A percentile compares a stretch with the other conserved stretches of the same genome.
phyloP scores from a whole-genome alignment of 2,113 vertebrate genomes.

The Pipra filicauda region DNA sequence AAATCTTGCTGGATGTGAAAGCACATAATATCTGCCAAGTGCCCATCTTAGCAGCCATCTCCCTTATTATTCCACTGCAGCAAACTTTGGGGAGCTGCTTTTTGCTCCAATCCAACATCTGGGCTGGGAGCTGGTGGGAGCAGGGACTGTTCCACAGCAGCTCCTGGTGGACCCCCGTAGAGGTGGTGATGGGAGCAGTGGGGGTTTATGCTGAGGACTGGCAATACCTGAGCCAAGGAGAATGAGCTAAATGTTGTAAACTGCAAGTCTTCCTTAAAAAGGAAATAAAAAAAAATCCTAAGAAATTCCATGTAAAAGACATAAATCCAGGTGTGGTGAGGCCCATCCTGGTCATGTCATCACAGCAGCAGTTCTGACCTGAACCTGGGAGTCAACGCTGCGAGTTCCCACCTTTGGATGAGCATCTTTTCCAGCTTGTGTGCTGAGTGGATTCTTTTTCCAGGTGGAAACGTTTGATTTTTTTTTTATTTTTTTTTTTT shows the following conservation, averaged over 20 bases:
- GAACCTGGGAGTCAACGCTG: not conserved
- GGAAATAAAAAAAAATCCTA: fast-evolving
- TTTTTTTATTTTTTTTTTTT: not conserved
- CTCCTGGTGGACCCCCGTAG: not conserved
- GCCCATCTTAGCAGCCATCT: not conserved
- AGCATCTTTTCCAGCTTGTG: not conserved
- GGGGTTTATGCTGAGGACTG: not conserved
- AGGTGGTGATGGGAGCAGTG: not conserved
- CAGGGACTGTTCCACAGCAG: not conserved
- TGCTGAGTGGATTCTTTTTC: not conserved
- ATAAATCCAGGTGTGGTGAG: fast-evolving
- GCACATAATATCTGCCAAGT: not conserved
- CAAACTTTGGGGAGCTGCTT: not conserved
- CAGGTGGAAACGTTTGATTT: not conserved
- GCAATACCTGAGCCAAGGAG: not conserved
- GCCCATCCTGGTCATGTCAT: not conserved
- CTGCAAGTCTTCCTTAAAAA: not conserved
- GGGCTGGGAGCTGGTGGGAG: not conserved
- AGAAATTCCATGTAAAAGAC: not conserved
- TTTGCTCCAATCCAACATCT: not conserved
- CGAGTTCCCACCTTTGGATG: not conserved
- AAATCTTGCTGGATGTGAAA: not conserved
- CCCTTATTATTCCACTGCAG: not conserved
- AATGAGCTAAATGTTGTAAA: not conserved
- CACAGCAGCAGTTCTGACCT: not conserved